phyloP scores from a whole-genome alignment of 2,888 invertebrate species.

The Drosophila parthenogenetica region DNA sequence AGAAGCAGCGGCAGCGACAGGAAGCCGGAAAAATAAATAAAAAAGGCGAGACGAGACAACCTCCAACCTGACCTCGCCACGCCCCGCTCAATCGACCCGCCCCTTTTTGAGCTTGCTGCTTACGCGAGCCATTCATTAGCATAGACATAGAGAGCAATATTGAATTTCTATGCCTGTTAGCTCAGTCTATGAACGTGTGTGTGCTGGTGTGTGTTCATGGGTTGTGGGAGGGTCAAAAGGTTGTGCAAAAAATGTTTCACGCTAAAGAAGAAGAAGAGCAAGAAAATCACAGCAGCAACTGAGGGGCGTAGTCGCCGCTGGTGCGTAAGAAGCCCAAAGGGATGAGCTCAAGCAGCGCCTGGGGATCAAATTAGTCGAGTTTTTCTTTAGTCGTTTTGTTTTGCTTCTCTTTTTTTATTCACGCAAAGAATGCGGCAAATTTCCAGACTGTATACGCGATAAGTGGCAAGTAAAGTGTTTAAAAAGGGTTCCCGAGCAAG shows the following conservation, averaged over 20 bases:
- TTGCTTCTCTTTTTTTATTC: slow-evolving; percentile 8
- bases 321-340: slow-evolving; percentile 36
- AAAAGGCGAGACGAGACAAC: slow-evolving; percentile 56
- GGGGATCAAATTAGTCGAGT: slow-evolving; percentile 75
- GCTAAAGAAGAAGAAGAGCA: slow-evolving; percentile 26
- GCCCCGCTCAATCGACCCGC: background rate
- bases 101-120: slow-evolving; percentile 8
- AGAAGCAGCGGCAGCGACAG: slow-evolving; percentile 48
- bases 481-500: slow-evolving; percentile 37
- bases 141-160: slow-evolving; percentile 75
- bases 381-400: slow-evolving; percentile 27
- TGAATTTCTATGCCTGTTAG: slow-evolving; percentile 71
- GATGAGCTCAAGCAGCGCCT: slow-evolving; percentile 67
- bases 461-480: slow-evolving; percentile 62
- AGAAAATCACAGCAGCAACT: slow-evolving; percentile 56
- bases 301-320: slow-evolving; percentile 23
- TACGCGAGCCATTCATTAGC: slow-evolving; percentile 72
- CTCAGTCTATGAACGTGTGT: slow-evolving; percentile 9
- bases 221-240: slow-evolving; percentile 62
- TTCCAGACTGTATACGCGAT: slow-evolving; percentile 52
- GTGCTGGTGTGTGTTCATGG: slow-evolving; percentile 9
- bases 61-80: slow-evolving; percentile 8
- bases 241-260: slow-evolving; percentile 72
- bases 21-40: slow-evolving; percentile 79
- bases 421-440: slow-evolving; percentile 62